Conservation (phyloP, 2,797 vertebrate species). For the Periophthalmus magnuspinnatus region DNA sequence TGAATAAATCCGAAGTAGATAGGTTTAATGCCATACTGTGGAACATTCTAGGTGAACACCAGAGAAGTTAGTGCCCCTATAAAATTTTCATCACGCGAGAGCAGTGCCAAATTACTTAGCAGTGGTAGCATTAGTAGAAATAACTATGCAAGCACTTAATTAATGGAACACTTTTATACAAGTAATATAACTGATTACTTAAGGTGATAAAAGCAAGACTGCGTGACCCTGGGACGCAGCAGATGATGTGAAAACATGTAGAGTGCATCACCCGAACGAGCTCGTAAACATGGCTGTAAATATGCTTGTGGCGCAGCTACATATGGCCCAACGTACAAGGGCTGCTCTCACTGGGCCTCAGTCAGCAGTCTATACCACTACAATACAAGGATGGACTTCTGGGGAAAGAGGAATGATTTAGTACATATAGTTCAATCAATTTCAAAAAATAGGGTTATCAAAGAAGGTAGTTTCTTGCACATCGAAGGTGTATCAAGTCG, state of each 20-base stretch:
- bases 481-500: neutral
- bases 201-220: neutral
- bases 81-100: too few species aligned
- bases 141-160: neutral
- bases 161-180: neutral
- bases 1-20: too few species aligned
- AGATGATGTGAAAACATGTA: constrained; percentile 4
- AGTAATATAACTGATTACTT: neutral
- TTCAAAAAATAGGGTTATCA: neutral
- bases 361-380: constrained; percentile 1
- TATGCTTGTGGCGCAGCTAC: constrained; percentile 12
- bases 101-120: neutral
- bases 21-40: too few species aligned
- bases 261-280: constrained; percentile 42
- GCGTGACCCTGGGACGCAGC: neutral
- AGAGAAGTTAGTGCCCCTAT: too few species aligned
- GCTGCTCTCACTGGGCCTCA: constrained; percentile 5
- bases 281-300: constrained; percentile 24
- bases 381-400: neutral
- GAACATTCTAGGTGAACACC: too few species aligned
- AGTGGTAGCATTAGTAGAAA: neutral
- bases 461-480: neutral
- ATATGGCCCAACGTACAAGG: neutral
- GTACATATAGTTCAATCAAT: too few species aligned
- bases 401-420: neutral